phyloP scores from a whole-genome alignment of 2,113 vertebrate species.

The Ranitomeya imitator region DNA sequence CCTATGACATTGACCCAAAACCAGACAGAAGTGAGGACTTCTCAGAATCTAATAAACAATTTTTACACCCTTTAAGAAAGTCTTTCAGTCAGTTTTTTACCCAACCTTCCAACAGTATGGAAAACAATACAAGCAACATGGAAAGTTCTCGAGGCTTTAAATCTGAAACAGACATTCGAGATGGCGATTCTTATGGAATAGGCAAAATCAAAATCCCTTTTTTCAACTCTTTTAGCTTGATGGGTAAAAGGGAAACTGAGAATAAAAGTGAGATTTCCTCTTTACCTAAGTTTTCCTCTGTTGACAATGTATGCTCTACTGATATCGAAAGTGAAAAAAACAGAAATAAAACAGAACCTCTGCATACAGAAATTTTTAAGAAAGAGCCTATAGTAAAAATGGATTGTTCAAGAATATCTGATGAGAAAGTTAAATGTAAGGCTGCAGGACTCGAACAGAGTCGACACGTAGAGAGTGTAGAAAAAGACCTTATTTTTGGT shows the following conservation, averaged over 20 bases:
- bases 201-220: slow-evolving; percentile 72
- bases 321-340: slow-evolving; percentile 43
- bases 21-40: neutral
- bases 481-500: neutral
- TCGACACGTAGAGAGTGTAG: neutral
- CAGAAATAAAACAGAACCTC: neutral
- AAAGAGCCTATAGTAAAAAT: slow-evolving; percentile 6
- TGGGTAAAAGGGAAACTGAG: slow-evolving; percentile 67
- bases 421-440: neutral
- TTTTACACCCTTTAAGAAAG: slow-evolving; percentile 86
- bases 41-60: slow-evolving; percentile 65
- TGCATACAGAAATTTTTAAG: neutral
- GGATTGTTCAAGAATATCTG: neutral
- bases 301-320: slow-evolving; percentile 67
- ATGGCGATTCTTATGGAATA: slow-evolving; percentile 68
- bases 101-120: slow-evolving; percentile 66
- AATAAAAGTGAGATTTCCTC: slow-evolving; percentile 73
- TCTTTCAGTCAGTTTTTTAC: slow-evolving; percentile 87
- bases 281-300: slow-evolving; percentile 75
- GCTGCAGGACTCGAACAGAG: neutral
- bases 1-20: neutral
- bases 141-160: slow-evolving; percentile 65
- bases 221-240: slow-evolving; percentile 66
- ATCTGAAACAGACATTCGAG: slow-evolving; percentile 69
- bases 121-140: slow-evolving; percentile 63